phyloP scores from a whole-genome alignment of 2,113 vertebrate species.

The Trichomycterus rosablanca region DNA sequence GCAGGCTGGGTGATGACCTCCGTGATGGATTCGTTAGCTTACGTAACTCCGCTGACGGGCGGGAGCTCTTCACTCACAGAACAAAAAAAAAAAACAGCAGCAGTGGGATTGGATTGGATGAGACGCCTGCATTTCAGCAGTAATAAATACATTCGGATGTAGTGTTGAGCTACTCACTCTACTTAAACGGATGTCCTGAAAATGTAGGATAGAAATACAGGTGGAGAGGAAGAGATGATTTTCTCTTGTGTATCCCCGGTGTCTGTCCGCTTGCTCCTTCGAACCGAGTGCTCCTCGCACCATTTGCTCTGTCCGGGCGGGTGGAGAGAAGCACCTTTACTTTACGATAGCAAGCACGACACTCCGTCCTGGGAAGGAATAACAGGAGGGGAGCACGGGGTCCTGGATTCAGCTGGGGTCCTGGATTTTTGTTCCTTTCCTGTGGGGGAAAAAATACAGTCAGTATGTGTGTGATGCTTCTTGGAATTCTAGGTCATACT shows the following conservation, averaged over 20 bases:
- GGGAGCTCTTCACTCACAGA: conserved; percentile 48
- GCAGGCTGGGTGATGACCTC: conserved; percentile 1
- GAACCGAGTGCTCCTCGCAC: not conserved
- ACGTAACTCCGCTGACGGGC: conserved; percentile 13
- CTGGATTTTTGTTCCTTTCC: conserved; percentile 8
- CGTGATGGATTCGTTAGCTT: conserved; percentile 23
- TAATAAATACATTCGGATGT: conserved; percentile 90
- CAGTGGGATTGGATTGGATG: conserved; percentile 64
- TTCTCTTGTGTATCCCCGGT: conserved; percentile 51
- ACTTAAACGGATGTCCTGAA: conserved; percentile 57
- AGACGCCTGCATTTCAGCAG: conserved; percentile 59
- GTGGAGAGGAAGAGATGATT: conserved; percentile 39
- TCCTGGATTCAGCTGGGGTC: conserved; percentile 31
- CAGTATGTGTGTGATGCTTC: too few species aligned
- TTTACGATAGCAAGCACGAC: conserved; percentile 48
- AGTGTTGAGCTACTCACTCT: conserved; percentile 69
- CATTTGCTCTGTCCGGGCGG: not conserved
- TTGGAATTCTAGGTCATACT: too few species aligned
- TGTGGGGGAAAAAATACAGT: not conserved
- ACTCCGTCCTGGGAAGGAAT: conserved; percentile 18
- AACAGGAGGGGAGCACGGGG: conserved; percentile 25
- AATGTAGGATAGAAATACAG: conserved; percentile 25
- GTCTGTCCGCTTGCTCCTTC: conserved; percentile 56
- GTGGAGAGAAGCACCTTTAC: conserved; percentile 37
- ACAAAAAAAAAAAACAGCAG: too few species aligned